Conservation (phyloP, 2,113 vertebrate species). For the Cyphomyrus plagiostoma region DNA sequence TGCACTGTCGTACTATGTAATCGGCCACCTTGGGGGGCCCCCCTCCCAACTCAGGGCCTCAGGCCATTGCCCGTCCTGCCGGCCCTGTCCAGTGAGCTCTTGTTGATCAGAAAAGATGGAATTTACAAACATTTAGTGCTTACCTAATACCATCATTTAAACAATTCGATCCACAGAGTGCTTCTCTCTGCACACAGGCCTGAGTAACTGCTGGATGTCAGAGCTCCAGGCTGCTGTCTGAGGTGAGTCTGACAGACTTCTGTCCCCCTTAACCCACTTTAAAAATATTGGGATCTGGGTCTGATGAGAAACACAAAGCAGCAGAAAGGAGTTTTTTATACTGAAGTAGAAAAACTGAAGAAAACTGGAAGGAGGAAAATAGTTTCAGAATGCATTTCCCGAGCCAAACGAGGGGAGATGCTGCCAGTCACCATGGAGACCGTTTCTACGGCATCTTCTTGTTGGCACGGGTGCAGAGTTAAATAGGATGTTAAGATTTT, state of each 20-base stretch:
- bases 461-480: slow-evolving; percentile 17
- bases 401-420: neutral
- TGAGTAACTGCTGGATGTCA: neutral
- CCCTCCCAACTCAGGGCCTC: neutral
- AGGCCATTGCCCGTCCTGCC: too few relatives aligned
- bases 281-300: neutral
- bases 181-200: neutral
- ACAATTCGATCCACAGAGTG: neutral
- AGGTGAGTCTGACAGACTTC: neutral
- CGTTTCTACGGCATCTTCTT: slow-evolving; percentile 6
- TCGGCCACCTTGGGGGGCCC: neutral
- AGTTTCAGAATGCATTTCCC: neutral
- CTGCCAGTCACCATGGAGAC: slow-evolving; percentile 20
- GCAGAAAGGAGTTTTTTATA: neutral
- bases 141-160: neutral
- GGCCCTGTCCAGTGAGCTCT: neutral
- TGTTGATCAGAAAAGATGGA: neutral
- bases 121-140: neutral
- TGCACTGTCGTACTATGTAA: neutral
- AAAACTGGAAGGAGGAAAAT: slow-evolving; percentile 5
- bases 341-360: neutral
- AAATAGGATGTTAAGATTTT: slow-evolving; percentile 17
- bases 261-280: neutral
- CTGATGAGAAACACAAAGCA: neutral
- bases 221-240: neutral